A percentile compares a stretch with the other conserved stretches of the same genome.
Conservation (phyloP, 2,888 invertebrate genomes). For the Yponomeuta sedellus region DNA sequence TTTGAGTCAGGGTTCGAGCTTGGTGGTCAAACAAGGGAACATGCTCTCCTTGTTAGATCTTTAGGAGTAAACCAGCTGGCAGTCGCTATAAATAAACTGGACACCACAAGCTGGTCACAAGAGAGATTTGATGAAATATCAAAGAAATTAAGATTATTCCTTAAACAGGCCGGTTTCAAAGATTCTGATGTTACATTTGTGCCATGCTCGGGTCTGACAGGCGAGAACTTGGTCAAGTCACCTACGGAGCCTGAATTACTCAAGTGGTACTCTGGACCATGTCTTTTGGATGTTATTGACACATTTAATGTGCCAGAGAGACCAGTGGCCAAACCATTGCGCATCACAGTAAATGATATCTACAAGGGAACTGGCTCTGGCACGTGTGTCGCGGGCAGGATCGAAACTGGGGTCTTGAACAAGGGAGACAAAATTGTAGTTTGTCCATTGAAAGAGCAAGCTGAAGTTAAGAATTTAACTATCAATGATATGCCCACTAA, state of each 20-base stretch:
- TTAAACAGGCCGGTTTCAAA: conserved; percentile 94
- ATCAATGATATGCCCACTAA: conserved; percentile 84
- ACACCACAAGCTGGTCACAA: conserved; percentile 95
- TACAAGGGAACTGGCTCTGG: conserved; percentile 95
- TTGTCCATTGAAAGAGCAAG: conserved; percentile 89
- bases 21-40: conserved; percentile 98
- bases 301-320: conserved; percentile 91
- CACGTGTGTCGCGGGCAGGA: conserved; percentile 91
- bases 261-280: conserved; percentile 90
- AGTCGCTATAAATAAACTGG: conserved; percentile 97
- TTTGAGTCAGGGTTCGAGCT: conserved; percentile 99
- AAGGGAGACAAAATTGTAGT: conserved; percentile 91
- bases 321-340: conserved; percentile 90
- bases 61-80: conserved; percentile 94
- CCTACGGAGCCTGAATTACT: conserved; percentile 79
- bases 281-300: conserved; percentile 90
- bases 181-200: conserved; percentile 91
- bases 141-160: conserved; percentile 85
- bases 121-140: conserved; percentile 93
- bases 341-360: conserved; percentile 95
- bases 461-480: conserved; percentile 84
- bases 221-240: conserved; percentile 89
- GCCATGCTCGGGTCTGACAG: conserved; percentile 97
- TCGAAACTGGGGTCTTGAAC: conserved; percentile 93
- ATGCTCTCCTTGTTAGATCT: conserved; percentile 93